A percentile compares a stretch with the other conserved stretches of the same genome.
phyloP scores from a whole-genome alignment of 2,888 invertebrate species.

The Anaspis maculata region DNA sequence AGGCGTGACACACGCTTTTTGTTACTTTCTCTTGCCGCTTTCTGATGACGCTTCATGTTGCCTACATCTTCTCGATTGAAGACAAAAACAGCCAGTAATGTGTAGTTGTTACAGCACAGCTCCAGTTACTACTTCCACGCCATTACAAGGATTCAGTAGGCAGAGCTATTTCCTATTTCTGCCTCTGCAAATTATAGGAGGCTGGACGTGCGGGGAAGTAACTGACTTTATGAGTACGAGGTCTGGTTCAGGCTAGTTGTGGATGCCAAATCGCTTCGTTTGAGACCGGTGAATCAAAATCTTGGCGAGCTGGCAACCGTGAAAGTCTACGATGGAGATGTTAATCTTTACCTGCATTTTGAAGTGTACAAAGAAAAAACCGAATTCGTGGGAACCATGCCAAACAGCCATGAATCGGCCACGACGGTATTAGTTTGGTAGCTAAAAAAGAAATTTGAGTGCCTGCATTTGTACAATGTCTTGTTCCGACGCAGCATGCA shows the following conservation, averaged over 20 bases:
- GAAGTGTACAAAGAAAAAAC: conserved; percentile 53
- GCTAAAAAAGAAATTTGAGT: conserved; percentile 49
- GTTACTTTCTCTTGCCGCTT: too few species aligned
- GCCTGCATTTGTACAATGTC: conserved; percentile 72
- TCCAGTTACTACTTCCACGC: too few species aligned
- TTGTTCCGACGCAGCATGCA: conserved; percentile 75
- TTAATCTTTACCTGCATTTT: conserved; percentile 63
- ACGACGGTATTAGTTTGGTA: conserved; percentile 47
- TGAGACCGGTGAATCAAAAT: conserved; percentile 53
- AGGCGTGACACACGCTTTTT: too few species aligned
- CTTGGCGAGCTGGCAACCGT: conserved; percentile 53
- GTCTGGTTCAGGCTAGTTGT: conserved; percentile 67
- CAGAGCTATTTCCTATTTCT: too few species aligned
- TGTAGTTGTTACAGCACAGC: too few species aligned
- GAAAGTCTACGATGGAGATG: conserved; percentile 76
- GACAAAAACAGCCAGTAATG: too few species aligned
- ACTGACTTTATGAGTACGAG: conserved; percentile 75
- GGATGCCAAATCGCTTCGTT: conserved; percentile 60
- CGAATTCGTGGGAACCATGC: conserved; percentile 48
- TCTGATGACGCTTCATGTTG: too few species aligned
- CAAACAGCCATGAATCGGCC: conserved; percentile 49
- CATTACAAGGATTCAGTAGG: too few species aligned
- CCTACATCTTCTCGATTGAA: too few species aligned
- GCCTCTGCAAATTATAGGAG: conserved; percentile 67
- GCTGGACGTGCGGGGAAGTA: conserved; percentile 55